Percentiles rank a stretch among this genome's conserved stretches.
Conservation (phyloP, 2,888 invertebrate genomes). For the Drosophila borealis region DNA sequence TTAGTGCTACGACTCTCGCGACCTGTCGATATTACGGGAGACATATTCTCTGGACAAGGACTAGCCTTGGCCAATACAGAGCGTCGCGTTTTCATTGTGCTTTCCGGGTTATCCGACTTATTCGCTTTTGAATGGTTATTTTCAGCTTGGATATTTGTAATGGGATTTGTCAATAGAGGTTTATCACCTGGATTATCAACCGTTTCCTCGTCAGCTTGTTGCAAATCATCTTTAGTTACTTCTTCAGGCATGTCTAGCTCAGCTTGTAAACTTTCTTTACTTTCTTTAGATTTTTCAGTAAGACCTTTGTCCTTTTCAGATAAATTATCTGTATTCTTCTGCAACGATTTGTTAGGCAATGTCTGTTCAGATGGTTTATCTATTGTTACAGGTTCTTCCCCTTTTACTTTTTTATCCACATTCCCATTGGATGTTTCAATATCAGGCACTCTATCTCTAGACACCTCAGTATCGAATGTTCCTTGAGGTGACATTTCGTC, state of each 20-base stretch:
- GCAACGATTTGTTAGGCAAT: background rate
- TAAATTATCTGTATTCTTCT: background rate
- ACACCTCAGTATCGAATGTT: background rate
- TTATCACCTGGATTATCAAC: background rate
- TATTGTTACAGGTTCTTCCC: background rate
- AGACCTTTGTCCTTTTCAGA: background rate
- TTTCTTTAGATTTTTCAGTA: too few species aligned
- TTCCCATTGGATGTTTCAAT: background rate
- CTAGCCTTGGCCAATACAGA: slow-evolving; percentile 2
- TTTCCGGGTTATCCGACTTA: background rate
- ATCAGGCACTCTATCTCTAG: background rate
- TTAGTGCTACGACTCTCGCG: slow-evolving; percentile 27
- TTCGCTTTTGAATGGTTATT: background rate
- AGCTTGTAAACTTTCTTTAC: too few species aligned
- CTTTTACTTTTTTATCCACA: background rate
- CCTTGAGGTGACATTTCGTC: background rate
- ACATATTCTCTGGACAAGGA: background rate
- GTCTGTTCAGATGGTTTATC: background rate
- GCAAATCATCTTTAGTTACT: background rate
- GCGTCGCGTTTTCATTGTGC: background rate
- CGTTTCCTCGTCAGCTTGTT: background rate
- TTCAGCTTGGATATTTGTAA: background rate
- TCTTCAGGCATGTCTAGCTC: background rate
- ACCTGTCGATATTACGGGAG: background rate
- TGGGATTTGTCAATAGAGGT: background rate